Percentiles rank a stretch among this genome's conserved stretches.
Conservation (phyloP, 2,888 invertebrate species). For the Archips crataeganus region DNA sequence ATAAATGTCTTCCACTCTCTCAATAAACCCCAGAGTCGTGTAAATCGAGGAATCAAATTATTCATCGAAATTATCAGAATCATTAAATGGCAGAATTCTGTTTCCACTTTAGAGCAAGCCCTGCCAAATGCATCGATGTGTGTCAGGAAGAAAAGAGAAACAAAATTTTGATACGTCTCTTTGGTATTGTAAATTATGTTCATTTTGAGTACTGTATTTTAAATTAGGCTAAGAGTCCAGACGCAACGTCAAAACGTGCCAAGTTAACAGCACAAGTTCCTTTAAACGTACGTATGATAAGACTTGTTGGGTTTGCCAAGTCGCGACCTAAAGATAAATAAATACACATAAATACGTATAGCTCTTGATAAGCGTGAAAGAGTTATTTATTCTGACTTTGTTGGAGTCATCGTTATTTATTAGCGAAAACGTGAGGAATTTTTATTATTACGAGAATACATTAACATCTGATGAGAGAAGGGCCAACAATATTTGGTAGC, state of each 20-base stretch:
- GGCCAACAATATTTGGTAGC: too few species aligned
- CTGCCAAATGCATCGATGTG: too few species aligned
- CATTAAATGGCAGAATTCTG: too few species aligned
- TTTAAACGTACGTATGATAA: constrained; percentile 15
- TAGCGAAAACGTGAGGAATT: constrained; percentile 3
- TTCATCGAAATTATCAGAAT: too few species aligned
- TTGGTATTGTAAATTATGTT: too few species aligned
- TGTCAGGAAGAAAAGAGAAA: too few species aligned
- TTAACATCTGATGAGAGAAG: too few species aligned
- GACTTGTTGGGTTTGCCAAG: constrained; percentile 31
- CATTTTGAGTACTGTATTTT: background rate
- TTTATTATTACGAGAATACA: constrained; percentile 6
- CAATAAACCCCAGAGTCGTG: too few species aligned
- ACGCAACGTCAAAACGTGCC: constrained; percentile 4
- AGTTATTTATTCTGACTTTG: constrained; percentile 15
- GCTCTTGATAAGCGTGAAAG: constrained; percentile 5
- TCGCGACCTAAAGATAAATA: constrained; percentile 32
- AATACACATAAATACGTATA: background rate
- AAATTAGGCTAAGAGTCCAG: constrained; percentile 10
- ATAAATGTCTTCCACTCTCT: too few species aligned
- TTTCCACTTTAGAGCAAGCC: too few species aligned
- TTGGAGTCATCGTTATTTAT: constrained; percentile 19
- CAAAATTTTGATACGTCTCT: too few species aligned
- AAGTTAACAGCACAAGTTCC: constrained; percentile 25
- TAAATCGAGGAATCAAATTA: too few species aligned